Conservation (phyloP, 2,888 invertebrate species). For the Sceliomorpha sp. region DNA sequence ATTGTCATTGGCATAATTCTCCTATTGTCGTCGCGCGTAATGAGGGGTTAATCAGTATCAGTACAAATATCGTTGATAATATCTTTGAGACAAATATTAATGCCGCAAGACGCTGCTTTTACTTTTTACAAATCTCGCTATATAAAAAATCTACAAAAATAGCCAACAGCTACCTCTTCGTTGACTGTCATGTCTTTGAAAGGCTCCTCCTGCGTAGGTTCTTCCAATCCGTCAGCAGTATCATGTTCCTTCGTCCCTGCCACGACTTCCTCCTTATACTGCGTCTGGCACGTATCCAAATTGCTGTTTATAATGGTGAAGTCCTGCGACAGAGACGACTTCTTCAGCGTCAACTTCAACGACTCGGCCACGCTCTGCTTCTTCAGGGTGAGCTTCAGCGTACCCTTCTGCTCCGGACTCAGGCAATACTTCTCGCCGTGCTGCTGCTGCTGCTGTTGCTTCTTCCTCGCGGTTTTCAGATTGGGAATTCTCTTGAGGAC, state of each 20-base stretch:
- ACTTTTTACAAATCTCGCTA: no score
- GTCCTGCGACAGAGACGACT: constrained; percentile 70
- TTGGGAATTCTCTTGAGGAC: constrained; percentile 70
- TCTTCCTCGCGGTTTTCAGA: constrained; percentile 63
- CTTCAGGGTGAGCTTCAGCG: constrained; percentile 73
- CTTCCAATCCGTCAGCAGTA: constrained; percentile 65
- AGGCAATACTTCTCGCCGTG: constrained; percentile 68
- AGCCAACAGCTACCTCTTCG: constrained; percentile 73
- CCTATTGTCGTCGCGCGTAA: no score
- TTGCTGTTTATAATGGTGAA: constrained; percentile 73
- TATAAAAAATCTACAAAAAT: no score
- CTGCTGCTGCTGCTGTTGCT: no score
- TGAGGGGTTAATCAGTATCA: no score
- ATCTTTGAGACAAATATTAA: no score
- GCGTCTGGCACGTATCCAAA: constrained; percentile 52
- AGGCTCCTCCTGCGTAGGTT: constrained; percentile 64
- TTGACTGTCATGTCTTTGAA: constrained; percentile 76
- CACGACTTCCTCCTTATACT: constrained; percentile 69
- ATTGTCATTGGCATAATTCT: constrained; percentile 67
- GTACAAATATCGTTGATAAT: background rate
- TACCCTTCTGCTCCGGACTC: constrained; percentile 70
- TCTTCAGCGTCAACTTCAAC: constrained; percentile 72
- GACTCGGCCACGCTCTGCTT: constrained; percentile 67
- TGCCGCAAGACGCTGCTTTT: no score
- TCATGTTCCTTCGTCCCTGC: constrained; percentile 72